These are phyloP conservation scores for Trichechus manatus DNA, from an alignment of 2,113 vertebrate genomes.

Conservation along the genomic window DNA sequence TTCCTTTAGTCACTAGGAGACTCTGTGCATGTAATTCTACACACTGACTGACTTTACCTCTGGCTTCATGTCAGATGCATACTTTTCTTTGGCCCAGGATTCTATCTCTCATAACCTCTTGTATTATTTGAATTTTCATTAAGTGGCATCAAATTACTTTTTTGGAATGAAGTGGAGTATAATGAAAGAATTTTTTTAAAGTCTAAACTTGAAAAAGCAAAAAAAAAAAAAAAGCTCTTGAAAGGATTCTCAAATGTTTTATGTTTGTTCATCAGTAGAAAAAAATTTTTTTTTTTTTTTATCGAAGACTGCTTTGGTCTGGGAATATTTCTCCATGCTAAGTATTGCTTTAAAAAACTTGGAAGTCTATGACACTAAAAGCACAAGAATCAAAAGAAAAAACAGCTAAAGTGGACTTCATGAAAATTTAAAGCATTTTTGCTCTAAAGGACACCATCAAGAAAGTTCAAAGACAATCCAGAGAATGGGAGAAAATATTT, in stretches of 20 bases:
- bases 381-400: neutral
- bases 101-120: neutral
- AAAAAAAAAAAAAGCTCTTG: neutral
- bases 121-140: constrained; percentile 9
- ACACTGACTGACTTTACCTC: neutral
- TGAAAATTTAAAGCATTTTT: neutral
- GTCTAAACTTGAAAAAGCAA: neutral
- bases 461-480: neutral
- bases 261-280: neutral
- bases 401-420: neutral
- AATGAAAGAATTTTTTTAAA: neutral
- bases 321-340: neutral
- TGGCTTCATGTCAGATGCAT: neutral
- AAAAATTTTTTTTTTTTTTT: neutral
- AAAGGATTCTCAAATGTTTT: neutral
- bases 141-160: constrained; percentile 11
- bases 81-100: constrained; percentile 11
- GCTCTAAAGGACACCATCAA: neutral
- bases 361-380: neutral
- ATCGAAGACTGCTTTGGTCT: neutral
- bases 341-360: constrained; percentile 24
- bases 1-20: constrained; percentile 26
- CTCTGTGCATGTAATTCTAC: neutral
- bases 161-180: constrained; percentile 27
- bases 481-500: neutral